Conservation (phyloP, 2,888 invertebrate species). For the Dugesia japonica region DNA sequence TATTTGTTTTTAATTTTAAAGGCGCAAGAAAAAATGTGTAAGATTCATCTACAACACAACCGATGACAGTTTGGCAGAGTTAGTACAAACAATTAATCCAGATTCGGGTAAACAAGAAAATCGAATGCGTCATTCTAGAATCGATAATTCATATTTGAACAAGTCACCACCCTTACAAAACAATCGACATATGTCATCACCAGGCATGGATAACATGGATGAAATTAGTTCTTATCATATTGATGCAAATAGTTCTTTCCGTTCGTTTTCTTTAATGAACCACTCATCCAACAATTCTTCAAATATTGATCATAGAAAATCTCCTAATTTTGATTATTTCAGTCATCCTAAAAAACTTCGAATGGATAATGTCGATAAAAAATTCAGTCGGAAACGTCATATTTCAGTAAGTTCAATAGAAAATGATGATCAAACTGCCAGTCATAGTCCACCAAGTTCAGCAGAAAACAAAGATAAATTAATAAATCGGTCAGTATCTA, state of each 20-base stretch:
- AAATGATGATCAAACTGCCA: constrained; percentile 2
- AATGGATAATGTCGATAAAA: background rate
- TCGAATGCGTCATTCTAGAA: background rate
- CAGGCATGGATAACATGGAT: background rate
- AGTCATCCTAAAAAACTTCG: background rate
- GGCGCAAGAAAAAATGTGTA: background rate
- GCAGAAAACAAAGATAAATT: constrained; percentile 16
- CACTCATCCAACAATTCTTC: constrained; percentile 7
- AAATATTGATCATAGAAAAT: constrained; percentile 20
- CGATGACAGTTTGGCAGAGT: background rate
- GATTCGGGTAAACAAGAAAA: background rate
- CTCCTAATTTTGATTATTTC: background rate
- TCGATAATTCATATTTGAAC: background rate
- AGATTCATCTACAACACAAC: constrained; percentile 9
- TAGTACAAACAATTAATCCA: constrained; percentile 3
- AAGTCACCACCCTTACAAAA: background rate
- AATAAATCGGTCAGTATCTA: background rate
- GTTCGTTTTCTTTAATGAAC: constrained; percentile 9
- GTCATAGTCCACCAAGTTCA: constrained; percentile 11
- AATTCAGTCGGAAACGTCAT: background rate
- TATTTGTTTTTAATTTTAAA: no score
- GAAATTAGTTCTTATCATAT: constrained; percentile 16
- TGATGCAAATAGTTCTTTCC: constrained; percentile 5
- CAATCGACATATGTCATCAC: background rate
- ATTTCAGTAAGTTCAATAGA: background rate